Conservation (phyloP, 92 coral and sea anemone species). For the Pocillopora meandrina region DNA sequence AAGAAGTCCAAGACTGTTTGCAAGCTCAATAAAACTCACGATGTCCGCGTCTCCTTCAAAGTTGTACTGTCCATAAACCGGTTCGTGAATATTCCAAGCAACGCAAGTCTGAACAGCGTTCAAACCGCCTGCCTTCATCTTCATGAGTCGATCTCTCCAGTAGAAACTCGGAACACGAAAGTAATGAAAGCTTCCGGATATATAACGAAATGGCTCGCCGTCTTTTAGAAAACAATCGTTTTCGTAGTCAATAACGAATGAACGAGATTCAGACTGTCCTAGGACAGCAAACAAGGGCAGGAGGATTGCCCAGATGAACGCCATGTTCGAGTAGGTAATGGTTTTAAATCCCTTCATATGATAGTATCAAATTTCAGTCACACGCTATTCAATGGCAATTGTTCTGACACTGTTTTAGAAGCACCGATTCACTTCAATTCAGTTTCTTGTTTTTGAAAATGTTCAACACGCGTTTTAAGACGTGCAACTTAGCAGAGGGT, state of each 20-base stretch:
- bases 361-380: no score
- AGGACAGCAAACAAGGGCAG: no score
- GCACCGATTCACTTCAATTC: no score
- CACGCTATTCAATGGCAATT: no score
- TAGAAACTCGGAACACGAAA: constrained; percentile 72
- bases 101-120: constrained; percentile 86
- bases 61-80: constrained; percentile 72
- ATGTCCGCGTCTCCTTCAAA: constrained; percentile 90
- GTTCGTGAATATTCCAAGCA: constrained; percentile 64
- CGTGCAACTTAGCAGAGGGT: no score
- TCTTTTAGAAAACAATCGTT: constrained; percentile 81
- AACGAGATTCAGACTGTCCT: constrained; percentile 33
- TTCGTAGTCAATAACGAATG: constrained; percentile 82
- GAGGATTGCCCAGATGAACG: no score
- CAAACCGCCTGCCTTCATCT: constrained; percentile 81
- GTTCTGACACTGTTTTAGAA: no score
- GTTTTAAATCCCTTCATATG: no score
- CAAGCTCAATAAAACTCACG: constrained; percentile 68
- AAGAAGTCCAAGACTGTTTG: constrained; percentile 73
- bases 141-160: constrained; percentile 82
- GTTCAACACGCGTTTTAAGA: no score
- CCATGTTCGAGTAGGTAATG: no score
- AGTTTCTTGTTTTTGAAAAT: no score
- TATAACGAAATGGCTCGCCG: constrained; percentile 88
- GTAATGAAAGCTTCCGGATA: constrained; percentile 87